phyloP scores from a whole-genome alignment of 2,888 invertebrate genomes.

The Polydrusus pterygomalis region DNA sequence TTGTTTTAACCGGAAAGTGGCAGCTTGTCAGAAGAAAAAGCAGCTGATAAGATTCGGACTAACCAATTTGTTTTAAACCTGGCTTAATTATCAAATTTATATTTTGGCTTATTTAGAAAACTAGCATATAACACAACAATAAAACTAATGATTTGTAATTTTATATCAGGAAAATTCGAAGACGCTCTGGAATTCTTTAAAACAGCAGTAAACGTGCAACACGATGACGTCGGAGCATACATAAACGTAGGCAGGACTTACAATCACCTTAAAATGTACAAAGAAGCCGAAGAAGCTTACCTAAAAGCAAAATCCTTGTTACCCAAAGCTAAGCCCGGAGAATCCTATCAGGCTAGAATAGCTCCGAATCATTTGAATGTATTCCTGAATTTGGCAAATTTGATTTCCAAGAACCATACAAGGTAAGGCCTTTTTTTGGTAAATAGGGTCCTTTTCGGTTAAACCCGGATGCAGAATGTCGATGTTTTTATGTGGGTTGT shows the following conservation, averaged over 20 bases:
- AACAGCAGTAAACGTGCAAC: conserved; percentile 93
- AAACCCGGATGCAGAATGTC: not conserved
- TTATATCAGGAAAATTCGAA: conserved; percentile 48
- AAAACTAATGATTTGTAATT: not conserved
- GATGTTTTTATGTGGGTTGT: not conserved
- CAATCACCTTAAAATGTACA: conserved; percentile 90
- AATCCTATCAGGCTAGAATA: conserved; percentile 88
- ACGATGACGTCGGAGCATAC: conserved; percentile 89
- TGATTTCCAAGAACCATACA: conserved; percentile 94
- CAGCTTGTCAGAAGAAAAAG: too few relatives aligned
- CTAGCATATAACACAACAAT: not conserved
- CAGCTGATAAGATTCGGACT: too few relatives aligned
- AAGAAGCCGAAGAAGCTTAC: conserved; percentile 95
- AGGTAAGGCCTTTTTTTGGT: conserved; percentile 68
- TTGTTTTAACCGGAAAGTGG: too few relatives aligned
- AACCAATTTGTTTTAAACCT: too few relatives aligned
- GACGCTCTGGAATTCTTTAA: conserved; percentile 94
- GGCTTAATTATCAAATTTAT: too few relatives aligned
- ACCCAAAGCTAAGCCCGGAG: conserved; percentile 93
- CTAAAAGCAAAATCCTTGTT: conserved; percentile 90
- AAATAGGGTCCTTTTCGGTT: not conserved
- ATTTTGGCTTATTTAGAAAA: too few relatives aligned
- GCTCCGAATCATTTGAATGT: conserved; percentile 80
- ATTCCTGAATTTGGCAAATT: conserved; percentile 94
- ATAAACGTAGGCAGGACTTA: conserved; percentile 97